These are phyloP conservation scores for Taeniopygia guttata DNA, from an alignment of 2,797 vertebrate genomes.

Conservation along the genomic window DNA sequence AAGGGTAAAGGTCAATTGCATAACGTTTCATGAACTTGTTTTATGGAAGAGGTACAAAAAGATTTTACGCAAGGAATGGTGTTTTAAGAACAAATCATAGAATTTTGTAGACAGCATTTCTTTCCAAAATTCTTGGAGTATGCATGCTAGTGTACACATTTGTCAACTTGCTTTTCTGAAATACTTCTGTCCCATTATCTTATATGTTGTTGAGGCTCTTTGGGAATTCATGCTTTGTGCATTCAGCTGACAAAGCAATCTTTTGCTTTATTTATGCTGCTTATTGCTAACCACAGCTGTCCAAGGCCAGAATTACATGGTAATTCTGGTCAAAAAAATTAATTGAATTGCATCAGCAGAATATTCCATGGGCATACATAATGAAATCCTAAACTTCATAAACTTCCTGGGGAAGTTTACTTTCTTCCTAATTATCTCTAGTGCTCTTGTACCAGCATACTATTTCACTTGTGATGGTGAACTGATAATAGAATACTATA, in stretches of 20 bases:
- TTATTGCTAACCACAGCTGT: constrained; percentile 6
- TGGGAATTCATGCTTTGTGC: constrained; percentile 27
- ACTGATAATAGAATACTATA: background rate
- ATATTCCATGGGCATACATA: background rate
- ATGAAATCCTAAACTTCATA: background rate
- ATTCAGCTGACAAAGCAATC: constrained; percentile 45
- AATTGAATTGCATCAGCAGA: background rate
- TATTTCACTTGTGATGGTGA: background rate
- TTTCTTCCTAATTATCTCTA: background rate
- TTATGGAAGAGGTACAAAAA: background rate
- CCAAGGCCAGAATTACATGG: background rate
- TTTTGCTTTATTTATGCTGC: constrained; percentile 52
- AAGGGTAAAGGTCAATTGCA: background rate
- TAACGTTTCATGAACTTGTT: background rate
- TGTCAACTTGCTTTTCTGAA: constrained; percentile 30
- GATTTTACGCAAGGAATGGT: background rate
- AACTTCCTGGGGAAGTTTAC: background rate
- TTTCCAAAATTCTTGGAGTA: background rate
- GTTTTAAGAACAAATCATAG: background rate
- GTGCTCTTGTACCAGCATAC: background rate
- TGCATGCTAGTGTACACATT: background rate
- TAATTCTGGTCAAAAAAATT: constrained; percentile 2
- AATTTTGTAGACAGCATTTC: background rate
- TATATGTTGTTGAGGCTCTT: constrained; percentile 12
- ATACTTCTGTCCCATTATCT: constrained; percentile 64